Percentiles rank a stretch among this genome's conserved stretches.
phyloP scores from a whole-genome alignment of 2,797 vertebrate genomes.

The Darevskia mixta region DNA sequence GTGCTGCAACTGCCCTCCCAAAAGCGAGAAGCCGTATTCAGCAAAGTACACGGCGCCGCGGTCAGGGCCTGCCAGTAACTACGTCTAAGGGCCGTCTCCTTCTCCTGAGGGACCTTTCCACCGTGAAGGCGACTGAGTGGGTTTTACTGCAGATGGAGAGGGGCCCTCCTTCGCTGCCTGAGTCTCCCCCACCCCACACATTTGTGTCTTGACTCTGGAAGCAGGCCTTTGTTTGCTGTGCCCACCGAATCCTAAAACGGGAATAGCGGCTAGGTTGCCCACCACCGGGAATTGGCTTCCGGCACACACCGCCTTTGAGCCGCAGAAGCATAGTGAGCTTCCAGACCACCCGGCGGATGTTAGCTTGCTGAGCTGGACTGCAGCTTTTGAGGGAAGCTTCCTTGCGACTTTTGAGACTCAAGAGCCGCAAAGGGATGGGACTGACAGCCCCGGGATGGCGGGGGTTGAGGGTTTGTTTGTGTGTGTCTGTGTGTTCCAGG shows the following conservation, averaged over 20 bases:
- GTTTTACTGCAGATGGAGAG: not conserved
- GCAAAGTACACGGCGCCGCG: slow-evolving; percentile 86
- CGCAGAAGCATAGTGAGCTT: not conserved
- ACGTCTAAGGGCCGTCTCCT: slow-evolving; percentile 79
- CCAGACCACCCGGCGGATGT: not conserved
- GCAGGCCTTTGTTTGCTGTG: no score
- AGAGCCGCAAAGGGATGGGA: not conserved
- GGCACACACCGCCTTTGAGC: not conserved
- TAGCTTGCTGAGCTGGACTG: no score
- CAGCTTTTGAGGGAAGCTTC: not conserved
- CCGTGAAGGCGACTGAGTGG: not conserved
- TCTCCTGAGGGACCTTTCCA: not conserved
- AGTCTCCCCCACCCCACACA: not conserved
- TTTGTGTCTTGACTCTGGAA: not conserved
- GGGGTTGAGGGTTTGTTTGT: not conserved
- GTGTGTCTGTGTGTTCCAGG: no score
- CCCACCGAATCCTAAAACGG: no score
- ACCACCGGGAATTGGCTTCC: not conserved
- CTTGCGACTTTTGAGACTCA: not conserved
- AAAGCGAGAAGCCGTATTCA: slow-evolving; percentile 78
- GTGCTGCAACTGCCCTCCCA: slow-evolving; percentile 90
- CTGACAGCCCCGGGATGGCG: no score
- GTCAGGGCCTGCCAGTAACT: slow-evolving; percentile 83
- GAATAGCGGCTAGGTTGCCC: no score
- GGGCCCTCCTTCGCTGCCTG: not conserved